Evolutionary conservation across 1,140 invertebrate species (phyloP), one percentile per base, ranked within the genome.

Genomic region (Penaeus vannamei): DNA sequence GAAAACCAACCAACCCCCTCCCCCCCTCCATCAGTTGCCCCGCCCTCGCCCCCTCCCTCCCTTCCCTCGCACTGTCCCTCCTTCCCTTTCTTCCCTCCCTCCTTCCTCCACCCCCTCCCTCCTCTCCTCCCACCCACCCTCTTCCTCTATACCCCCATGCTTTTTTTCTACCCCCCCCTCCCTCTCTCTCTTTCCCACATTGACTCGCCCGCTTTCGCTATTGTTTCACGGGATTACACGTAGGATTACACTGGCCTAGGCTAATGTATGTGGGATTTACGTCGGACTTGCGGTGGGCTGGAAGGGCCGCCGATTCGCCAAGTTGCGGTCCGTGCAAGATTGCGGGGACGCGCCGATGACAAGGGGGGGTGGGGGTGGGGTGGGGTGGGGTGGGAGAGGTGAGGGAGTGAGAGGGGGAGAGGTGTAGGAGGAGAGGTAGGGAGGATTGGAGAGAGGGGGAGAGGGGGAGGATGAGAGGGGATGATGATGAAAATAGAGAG

Each of bases 211-310:
- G 66, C 20, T 72, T 85, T 17, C 17, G 42, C 26, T 59, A 85
- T 76, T 85, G 66, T 85, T 76, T 76, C 84, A 69, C 36, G 12
- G 69, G 84, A 32, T 85, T 85, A 69, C n/a, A 42, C 17, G 4
- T 1, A 1, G 69, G 84, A 76, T 85, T 60, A 76, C 84, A 29
- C 23, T 29, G 42, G 84, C 84, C 69, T 76, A 59, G 53, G 29
- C 42, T 85, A 85, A 85, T 85, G 61, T 85, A 59, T 85, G 46
- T 72, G 66, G 42, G 84, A 76, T 72, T 53, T 26, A 42, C 36
- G 84, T 12, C 59, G 61, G 69, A 85, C 64, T 76, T 76, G 23
- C 84, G 84, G 12, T 10, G 42, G 42, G 36, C 46, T 76, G 42
- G 60, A 53, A 85, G 46, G 32, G 60, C 82, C 61, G 60, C 82